phyloP scores from a whole-genome alignment of 2,113 vertebrate species.

The Morone chrysops region DNA sequence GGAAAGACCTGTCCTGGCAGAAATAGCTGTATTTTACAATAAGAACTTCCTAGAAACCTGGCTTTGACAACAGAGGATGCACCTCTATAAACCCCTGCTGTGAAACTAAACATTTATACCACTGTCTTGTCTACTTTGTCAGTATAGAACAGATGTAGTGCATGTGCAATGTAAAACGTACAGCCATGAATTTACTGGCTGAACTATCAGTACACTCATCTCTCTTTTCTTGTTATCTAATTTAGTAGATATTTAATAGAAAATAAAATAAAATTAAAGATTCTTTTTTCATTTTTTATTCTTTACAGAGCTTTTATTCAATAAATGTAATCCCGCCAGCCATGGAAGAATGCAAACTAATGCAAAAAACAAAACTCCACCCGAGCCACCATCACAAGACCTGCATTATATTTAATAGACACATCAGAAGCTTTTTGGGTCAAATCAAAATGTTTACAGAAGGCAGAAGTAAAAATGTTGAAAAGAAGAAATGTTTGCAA shows the following conservation, averaged over 20 bases:
- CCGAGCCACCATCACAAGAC: slow-evolving; percentile 34
- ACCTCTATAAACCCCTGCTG: not conserved
- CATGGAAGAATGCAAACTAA: not conserved
- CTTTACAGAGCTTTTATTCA: not conserved
- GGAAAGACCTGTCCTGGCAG: not conserved
- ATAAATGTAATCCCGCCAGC: not conserved
- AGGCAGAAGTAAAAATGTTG: not conserved
- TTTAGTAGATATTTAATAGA: too few relatives aligned
- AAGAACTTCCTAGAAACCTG: not conserved
- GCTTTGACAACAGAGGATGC: not conserved
- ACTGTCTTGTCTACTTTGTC: not conserved
- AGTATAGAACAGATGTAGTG: not conserved
- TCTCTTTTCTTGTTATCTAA: not conserved
- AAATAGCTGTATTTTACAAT: not conserved
- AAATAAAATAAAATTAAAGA: too few relatives aligned
- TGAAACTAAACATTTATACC: not conserved
- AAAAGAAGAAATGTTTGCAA: not conserved
- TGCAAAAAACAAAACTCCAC: not conserved
- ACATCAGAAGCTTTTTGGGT: slow-evolving; percentile 1
- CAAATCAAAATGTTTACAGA: not conserved
- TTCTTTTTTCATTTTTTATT: too few relatives aligned
- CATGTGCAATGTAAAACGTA: not conserved
- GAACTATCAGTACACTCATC: not conserved
- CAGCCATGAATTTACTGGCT: not conserved
- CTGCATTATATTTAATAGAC: not conserved